Evolutionary conservation across 2,113 vertebrate species (phyloP).

Genomic region (Smithornis capensis): DNA sequence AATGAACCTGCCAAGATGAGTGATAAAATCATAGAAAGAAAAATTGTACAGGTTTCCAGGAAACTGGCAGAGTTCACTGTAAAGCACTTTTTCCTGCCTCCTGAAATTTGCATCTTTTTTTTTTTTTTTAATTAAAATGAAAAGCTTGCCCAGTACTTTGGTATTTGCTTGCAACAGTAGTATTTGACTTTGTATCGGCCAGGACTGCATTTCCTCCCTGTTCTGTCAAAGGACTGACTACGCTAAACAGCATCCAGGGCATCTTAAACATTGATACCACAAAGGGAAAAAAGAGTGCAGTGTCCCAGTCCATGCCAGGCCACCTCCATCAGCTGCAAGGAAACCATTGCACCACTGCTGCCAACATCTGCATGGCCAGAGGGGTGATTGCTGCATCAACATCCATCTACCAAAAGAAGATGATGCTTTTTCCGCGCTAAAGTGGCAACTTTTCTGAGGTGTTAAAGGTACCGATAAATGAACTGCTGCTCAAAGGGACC

Average conservation of each 20-base stretch:
- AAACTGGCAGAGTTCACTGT: neutral
- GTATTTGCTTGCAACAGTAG: neutral
- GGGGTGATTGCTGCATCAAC: neutral
- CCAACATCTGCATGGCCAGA: neutral
- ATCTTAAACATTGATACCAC: neutral
- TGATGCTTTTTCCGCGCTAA: neutral
- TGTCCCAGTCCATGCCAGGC: rapidly evolving
- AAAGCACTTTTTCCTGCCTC: neutral
- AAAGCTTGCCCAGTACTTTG: neutral
- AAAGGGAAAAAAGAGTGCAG: neutral
- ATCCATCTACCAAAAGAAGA: neutral
- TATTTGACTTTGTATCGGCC: neutral
- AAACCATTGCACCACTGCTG: neutral
- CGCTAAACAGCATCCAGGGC: neutral
- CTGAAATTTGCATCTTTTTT: neutral
- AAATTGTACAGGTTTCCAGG: neutral
- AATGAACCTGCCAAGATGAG: neutral
- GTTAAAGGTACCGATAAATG: neutral
- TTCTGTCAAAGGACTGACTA: neutral
- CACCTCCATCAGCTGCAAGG: neutral
- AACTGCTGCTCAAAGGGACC: neutral
- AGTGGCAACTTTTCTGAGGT: neutral
- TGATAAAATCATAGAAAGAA: slow-evolving; percentile 3
- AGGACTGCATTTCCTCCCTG: neutral
- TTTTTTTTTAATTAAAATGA: neutral